Evolutionary conservation across 2,888 invertebrate species (phyloP).

Genomic region (Scrobipalpa costella): DNA sequence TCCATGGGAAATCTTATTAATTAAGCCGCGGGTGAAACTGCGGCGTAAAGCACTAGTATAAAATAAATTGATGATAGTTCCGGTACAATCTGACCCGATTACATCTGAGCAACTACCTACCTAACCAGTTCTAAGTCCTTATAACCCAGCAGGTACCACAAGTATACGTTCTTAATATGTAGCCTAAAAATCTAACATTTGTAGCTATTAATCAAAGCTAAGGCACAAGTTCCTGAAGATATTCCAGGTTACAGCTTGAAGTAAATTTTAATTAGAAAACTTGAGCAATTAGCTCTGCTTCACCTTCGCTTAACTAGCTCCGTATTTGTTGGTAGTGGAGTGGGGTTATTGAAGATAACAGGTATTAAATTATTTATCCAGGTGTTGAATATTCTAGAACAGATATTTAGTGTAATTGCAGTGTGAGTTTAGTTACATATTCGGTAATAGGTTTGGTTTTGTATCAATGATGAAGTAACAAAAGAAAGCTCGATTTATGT

Average conservation of each 20-base stretch:
- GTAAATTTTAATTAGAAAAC: conserved; percentile 62
- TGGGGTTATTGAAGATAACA: conserved; percentile 1
- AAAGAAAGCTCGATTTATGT: no score
- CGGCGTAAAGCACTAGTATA: no score
- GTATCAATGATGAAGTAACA: no score
- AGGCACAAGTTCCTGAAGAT: conserved; percentile 25
- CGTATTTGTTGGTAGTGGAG: conserved; percentile 26
- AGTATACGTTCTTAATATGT: neutral
- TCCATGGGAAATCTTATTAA: no score
- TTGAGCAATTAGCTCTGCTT: conserved; percentile 56
- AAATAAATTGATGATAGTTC: no score
- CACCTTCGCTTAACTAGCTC: conserved; percentile 38
- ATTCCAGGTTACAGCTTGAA: conserved; percentile 34
- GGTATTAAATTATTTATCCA: conserved; percentile 21
- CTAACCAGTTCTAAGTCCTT: no score
- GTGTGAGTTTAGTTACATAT: no score
- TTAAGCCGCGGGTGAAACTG: no score
- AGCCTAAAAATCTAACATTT: conserved; percentile 2
- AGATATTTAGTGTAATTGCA: neutral
- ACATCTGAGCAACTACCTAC: no score
- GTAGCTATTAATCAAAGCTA: conserved; percentile 27
- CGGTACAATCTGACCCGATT: no score
- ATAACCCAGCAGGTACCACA: no score
- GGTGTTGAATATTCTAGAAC: neutral
- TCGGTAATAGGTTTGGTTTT: no score